phyloP scores from a whole-genome alignment of 2,888 invertebrate species.

The Hypercompe scribonia region DNA sequence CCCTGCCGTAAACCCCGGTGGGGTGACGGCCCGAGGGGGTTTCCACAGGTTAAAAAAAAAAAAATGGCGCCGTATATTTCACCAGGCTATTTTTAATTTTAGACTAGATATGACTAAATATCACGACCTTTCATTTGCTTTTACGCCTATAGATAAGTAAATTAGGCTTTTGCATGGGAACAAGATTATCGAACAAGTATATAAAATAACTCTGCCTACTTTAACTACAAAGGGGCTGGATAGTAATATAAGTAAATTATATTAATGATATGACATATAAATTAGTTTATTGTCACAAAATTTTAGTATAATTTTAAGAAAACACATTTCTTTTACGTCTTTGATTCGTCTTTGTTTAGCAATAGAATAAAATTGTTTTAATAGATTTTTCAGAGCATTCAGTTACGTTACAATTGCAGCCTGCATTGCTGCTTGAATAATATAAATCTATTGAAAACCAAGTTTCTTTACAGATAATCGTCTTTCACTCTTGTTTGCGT shows the following conservation, averaged over 20 bases:
- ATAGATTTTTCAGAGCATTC: conserved; percentile 2
- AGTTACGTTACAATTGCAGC: conserved; percentile 13
- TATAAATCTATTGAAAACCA: conserved; percentile 16
- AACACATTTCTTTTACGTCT: background rate
- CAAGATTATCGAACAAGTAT: too few species aligned
- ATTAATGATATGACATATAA: background rate
- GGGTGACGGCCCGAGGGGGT: too few species aligned
- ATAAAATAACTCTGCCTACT: too few species aligned
- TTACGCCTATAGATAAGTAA: too few species aligned
- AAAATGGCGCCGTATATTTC: too few species aligned
- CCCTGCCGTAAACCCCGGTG: too few species aligned
- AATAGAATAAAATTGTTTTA: conserved; percentile 4
- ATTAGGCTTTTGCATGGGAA: too few species aligned
- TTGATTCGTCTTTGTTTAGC: background rate
- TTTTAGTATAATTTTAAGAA: background rate
- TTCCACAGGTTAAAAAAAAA: too few species aligned
- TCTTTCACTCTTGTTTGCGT: background rate
- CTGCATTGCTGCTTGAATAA: conserved; percentile 5
- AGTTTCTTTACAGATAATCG: background rate
- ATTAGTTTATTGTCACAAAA: background rate
- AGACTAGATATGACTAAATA: too few species aligned
- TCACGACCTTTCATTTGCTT: too few species aligned
- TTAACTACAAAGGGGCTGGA: background rate
- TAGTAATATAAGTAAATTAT: background rate
- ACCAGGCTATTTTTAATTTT: too few species aligned